Evolutionary conservation across 1,140 invertebrate species (phyloP).

Genomic region (Bactericera cockerelli): DNA sequence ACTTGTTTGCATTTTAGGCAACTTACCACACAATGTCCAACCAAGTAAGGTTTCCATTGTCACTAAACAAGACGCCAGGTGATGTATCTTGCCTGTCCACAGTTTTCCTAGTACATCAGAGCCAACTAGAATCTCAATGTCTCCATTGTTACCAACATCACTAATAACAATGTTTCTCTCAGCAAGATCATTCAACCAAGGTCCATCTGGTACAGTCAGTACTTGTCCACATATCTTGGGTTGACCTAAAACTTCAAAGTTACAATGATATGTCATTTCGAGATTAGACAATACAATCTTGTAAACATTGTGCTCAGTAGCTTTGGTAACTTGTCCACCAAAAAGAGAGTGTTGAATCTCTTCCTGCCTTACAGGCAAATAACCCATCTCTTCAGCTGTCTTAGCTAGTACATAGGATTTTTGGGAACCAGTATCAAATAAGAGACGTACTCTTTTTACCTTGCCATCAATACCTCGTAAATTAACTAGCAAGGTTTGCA

Average conservation of each 20-base stretch:
- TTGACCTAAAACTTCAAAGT: neutral
- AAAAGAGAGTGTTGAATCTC: neutral
- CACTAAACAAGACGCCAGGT: neutral
- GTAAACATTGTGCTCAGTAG: neutral
- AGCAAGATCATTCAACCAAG: neutral
- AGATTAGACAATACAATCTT: neutral
- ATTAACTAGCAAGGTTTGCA: neutral
- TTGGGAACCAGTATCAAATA: neutral
- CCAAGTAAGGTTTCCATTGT: neutral
- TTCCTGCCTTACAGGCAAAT: neutral
- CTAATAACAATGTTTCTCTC: neutral
- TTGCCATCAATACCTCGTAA: neutral
- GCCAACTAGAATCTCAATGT: neutral
- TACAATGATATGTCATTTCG: neutral
- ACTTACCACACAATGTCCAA: neutral
- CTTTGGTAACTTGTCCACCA: neutral
- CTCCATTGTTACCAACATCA: neutral
- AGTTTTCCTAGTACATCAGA: neutral
- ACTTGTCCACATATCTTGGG: neutral
- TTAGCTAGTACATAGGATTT: neutral
- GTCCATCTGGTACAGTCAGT: neutral
- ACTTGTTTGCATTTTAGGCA: neutral
- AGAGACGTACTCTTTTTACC: neutral
- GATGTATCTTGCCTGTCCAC: neutral
- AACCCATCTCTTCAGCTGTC: neutral